phyloP scores from a whole-genome alignment of 2,113 vertebrate genomes.

The Cairina moschata region DNA sequence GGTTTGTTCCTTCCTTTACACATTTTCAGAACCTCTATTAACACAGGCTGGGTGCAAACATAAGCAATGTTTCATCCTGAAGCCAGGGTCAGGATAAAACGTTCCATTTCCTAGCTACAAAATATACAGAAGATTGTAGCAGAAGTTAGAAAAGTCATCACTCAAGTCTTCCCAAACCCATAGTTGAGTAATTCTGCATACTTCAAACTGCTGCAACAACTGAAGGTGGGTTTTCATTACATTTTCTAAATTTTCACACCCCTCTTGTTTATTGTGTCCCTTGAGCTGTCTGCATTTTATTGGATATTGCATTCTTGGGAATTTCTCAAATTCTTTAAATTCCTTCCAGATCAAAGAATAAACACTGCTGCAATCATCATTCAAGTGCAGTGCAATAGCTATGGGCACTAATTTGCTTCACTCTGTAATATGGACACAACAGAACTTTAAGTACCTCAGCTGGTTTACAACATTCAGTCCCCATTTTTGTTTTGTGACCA shows the following conservation, averaged over 20 bases:
- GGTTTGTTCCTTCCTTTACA: neutral
- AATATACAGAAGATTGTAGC: neutral
- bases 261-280: neutral
- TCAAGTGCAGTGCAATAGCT: neutral
- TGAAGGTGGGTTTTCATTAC: neutral
- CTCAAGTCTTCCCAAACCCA: neutral
- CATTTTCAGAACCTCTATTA: neutral
- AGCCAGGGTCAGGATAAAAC: neutral
- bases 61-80: neutral
- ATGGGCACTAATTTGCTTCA: neutral
- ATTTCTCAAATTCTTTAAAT: neutral
- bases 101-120: neutral
- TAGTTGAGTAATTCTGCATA: neutral
- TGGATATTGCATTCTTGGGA: neutral
- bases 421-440: neutral
- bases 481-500: neutral
- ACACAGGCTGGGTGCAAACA: neutral
- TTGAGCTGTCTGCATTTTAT: neutral
- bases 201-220: neutral
- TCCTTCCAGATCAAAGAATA: neutral
- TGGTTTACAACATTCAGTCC: neutral
- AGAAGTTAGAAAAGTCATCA: neutral
- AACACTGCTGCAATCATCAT: neutral
- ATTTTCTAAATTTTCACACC: neutral
- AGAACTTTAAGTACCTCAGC: neutral